Evolutionary conservation across 2,888 invertebrate species (phyloP).

Genomic region (Adineta ricciae): DNA sequence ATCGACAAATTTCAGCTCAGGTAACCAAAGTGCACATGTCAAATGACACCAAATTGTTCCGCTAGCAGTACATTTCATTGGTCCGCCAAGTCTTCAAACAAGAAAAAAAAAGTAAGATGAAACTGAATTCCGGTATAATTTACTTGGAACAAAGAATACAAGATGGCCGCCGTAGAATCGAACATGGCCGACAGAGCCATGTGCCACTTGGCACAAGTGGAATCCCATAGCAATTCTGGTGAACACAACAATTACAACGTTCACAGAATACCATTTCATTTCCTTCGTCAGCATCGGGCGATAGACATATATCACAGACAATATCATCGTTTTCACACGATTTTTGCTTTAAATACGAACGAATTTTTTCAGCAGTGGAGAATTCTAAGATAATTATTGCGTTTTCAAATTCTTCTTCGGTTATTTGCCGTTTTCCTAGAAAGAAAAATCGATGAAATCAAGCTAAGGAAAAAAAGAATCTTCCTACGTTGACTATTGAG

Average conservation of each 20-base stretch:
- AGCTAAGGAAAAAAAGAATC: neutral
- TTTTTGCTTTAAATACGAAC: neutral
- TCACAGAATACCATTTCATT: constrained; percentile 99
- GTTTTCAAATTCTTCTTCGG: constrained; percentile 19
- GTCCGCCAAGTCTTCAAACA: constrained; percentile 15
- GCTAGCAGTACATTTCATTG: constrained; percentile 51
- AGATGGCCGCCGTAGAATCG: constrained; percentile 70
- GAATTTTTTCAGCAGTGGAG: neutral
- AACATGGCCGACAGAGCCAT: constrained; percentile 89
- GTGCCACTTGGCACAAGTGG: constrained; percentile 81
- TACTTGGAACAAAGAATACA: constrained; percentile 77
- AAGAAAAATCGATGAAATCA: neutral
- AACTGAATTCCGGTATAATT: neutral
- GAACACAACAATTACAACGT: constrained; percentile 96
- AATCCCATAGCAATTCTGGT: constrained; percentile 88
- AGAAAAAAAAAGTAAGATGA: neutral
- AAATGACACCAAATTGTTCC: constrained; percentile 96
- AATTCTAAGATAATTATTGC: constrained; percentile 5
- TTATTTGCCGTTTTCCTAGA: neutral
- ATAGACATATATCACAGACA: constrained; percentile 94
- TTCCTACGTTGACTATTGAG: neutral
- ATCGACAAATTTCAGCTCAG: constrained; percentile 91
- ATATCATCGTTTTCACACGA: constrained; percentile 71
- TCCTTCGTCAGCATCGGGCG: constrained; percentile 90
- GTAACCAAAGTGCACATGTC: constrained; percentile 94